Evolutionary conservation across 2,797 vertebrate genomes (phyloP), one percentile per base, ranked within the genome.

Genomic region (Brotula barbata): DNA sequence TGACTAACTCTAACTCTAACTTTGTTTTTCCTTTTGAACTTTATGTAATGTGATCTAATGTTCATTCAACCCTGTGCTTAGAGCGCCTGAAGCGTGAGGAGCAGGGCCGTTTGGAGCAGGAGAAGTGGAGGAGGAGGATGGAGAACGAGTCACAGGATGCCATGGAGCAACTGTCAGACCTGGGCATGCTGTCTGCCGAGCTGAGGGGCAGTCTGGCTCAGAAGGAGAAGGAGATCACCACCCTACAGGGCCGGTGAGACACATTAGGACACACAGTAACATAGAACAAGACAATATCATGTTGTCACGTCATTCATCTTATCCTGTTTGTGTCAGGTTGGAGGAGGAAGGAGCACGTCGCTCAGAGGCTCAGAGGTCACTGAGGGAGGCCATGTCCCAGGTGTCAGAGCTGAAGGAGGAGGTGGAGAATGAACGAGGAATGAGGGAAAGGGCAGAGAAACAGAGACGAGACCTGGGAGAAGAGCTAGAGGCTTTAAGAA

Each of bases 11-110:
- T n/a, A n/a, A n/a, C n/a, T n/a, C n/a, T n/a, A n/a, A n/a, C n/a
- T n/a, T 37, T 28, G 11, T 2, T 20, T 8, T 3, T 28, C 19
- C 20, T 22, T 44, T 56, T 33, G 10, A 15, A 17, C 10, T 28
- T 50, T 1, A 33, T 16, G 19, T 40, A 23, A 6, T 34, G 17
- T 10, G 14, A 2, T 50, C 9, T 21, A 17, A 16, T 21, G 16
- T 28, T 42, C 1, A 15, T 8, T 50, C 7, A 7, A n/a, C 7
- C 3, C 21, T 68, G 22, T 55, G 20, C 43, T 17, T 77, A 96
- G 95, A 95, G 73, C 94, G 94, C 14, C 91, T 97, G n/a, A 95
- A 95, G 79, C 92, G 94, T 44, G 95, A 95, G 85, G 95, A 97
- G 87, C 95, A 96, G 80, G 87, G 89, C 5, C 93, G 95, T 37